Evolutionary conservation across 2,113 vertebrate genomes (phyloP).

Genomic region (cattle (Bos taurus)): ARS-UCD2.0 NC_037335.1:65262001-65262500

Average conservation of each 20-base stretch:
- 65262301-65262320: background rate
- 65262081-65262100: background rate
- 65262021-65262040: background rate
- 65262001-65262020: background rate
- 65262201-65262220: background rate
- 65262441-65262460: background rate
- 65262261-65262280: background rate
- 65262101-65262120: background rate
- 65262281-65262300: background rate
- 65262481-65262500: rapidly evolving
- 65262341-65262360: background rate
- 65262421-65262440: background rate
- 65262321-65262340: background rate
- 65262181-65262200: background rate
- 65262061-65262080: background rate
- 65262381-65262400: background rate
- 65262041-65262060: background rate
- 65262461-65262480: background rate
- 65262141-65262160: background rate
- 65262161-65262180: background rate
- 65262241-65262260: background rate
- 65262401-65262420: background rate
- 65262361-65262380: background rate
- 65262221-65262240: background rate
- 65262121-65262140: background rate